A percentile compares a stretch with the other conserved stretches of the same genome.
Conservation (phyloP, 2,888 invertebrate species). For the Diarsia mendica region DNA sequence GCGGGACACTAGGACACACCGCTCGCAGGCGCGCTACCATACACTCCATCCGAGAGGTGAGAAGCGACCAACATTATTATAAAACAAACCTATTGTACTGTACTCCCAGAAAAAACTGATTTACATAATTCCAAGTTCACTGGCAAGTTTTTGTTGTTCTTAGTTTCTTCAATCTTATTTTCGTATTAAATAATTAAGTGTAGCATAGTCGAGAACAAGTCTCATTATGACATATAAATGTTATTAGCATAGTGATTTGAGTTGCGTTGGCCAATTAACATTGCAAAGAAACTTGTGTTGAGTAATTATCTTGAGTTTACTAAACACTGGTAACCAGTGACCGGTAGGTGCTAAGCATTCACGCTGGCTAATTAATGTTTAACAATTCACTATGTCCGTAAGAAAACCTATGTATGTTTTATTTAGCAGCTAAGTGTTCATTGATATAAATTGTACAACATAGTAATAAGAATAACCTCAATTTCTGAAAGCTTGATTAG, state of each 20-base stretch:
- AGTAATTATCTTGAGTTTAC: constrained; percentile 48
- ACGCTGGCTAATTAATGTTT: constrained; percentile 20
- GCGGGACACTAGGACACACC: constrained; percentile 64
- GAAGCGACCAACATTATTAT: constrained; percentile 48
- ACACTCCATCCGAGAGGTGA: constrained; percentile 85
- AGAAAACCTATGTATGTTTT: background rate
- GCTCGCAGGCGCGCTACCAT: constrained; percentile 79
- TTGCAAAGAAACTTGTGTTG: constrained; percentile 45
- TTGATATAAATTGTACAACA: constrained; percentile 3
- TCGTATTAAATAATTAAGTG: constrained; percentile 31
- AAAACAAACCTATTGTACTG: constrained; percentile 1
- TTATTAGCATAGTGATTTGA: constrained; percentile 49
- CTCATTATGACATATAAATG: constrained; percentile 48
- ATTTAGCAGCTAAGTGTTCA: constrained; percentile 7
- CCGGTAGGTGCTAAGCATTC: constrained; percentile 33
- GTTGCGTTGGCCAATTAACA: constrained; percentile 52
- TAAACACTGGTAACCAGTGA: constrained; percentile 32
- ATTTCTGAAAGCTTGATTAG: constrained; percentile 11
- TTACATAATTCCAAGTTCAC: constrained; percentile 54
- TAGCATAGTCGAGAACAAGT: constrained; percentile 36
- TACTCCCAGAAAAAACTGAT: constrained; percentile 21
- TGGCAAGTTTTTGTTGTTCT: constrained; percentile 16
- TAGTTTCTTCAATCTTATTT: constrained; percentile 22
- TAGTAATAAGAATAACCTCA: background rate
- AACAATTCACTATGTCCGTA: constrained; percentile 15